These are phyloP conservation scores for Callithrix jacchus DNA, from an alignment of 2,113 vertebrate species.

Conservation along the genomic window DNA sequence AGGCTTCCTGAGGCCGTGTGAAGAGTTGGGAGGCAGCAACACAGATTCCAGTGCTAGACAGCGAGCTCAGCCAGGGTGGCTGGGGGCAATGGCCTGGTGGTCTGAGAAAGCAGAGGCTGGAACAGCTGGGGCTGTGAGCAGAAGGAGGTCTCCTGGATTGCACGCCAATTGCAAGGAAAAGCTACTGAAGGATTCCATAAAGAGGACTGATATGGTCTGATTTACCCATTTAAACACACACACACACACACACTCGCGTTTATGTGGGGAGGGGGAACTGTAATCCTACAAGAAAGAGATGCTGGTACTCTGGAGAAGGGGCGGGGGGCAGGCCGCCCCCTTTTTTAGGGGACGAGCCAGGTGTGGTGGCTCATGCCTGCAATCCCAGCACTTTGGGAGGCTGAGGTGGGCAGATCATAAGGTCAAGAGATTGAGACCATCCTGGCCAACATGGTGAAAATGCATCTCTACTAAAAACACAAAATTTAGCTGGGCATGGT, in stretches of 20 bases:
- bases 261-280: too few relatives aligned
- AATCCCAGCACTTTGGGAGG: too few relatives aligned
- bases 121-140: too few relatives aligned
- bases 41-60: neutral
- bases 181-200: neutral
- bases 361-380: too few relatives aligned
- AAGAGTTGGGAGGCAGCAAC: neutral
- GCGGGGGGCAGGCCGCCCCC: fast-evolving
- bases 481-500: too few relatives aligned
- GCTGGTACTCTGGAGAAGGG: neutral
- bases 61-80: too few relatives aligned
- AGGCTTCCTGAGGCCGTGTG: neutral
- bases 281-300: neutral
- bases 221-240: neutral
- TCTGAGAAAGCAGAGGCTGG: neutral
- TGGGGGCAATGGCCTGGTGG: neutral
- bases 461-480: too few relatives aligned
- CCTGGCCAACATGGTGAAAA: too few relatives aligned
- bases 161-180: neutral
- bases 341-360: neutral
- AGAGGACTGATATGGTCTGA: neutral
- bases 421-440: too few relatives aligned
- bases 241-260: too few relatives aligned
- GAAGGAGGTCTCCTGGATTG: neutral
- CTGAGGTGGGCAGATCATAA: too few relatives aligned